Percentiles rank a stretch among this genome's conserved stretches.
phyloP scores from a whole-genome alignment of 2,888 invertebrate genomes.

The Amphimallon solstitiale region DNA sequence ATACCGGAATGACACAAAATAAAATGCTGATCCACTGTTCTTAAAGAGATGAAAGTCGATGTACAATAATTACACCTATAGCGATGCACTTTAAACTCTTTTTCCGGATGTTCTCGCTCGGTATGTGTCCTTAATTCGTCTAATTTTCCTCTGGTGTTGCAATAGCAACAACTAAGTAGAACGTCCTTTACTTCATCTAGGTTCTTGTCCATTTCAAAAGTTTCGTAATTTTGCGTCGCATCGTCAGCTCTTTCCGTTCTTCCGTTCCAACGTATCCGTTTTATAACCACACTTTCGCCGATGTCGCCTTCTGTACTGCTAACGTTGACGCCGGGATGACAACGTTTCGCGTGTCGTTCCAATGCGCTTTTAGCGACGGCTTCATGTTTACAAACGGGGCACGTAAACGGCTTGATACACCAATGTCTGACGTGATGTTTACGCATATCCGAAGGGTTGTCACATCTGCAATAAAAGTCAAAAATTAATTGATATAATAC shows the following conservation, averaged over 20 bases:
- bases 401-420: conserved; percentile 63
- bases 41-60: conserved; percentile 47
- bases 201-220: conserved; percentile 16
- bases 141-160: conserved; percentile 55
- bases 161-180: conserved; percentile 51
- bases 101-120: conserved; percentile 54
- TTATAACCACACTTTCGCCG: conserved; percentile 16
- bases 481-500: no score
- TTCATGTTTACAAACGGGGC: conserved; percentile 61
- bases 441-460: conserved; percentile 52
- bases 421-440: conserved; percentile 65
- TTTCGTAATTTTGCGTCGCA: conserved; percentile 20
- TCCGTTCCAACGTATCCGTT: not conserved
- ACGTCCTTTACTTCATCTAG: conserved; percentile 15
- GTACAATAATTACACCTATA: conserved; percentile 55
- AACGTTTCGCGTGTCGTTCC: conserved; percentile 54
- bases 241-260: conserved; percentile 28
- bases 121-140: conserved; percentile 58
- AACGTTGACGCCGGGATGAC: conserved; percentile 44
- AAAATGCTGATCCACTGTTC: conserved; percentile 51
- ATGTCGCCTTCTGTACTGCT: not conserved
- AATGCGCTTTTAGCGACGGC: conserved; percentile 52
- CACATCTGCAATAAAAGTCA: conserved; percentile 47
- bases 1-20: conserved; percentile 50
- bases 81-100: conserved; percentile 48